Conservation (phyloP, 2,888 invertebrate species). For the Candidula unifasciata region DNA sequence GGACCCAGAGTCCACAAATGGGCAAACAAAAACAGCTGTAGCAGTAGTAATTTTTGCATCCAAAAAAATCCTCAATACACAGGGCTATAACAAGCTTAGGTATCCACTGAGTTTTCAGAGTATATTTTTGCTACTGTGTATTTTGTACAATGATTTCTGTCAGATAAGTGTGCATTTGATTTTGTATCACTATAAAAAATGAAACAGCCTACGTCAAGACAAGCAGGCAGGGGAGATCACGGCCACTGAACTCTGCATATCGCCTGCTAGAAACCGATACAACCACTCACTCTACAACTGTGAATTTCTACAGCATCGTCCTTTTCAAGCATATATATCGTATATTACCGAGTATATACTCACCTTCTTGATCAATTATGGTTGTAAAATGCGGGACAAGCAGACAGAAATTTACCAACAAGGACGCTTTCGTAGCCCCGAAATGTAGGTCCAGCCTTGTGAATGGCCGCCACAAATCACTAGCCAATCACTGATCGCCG, state of each 20-base stretch:
- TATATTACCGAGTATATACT: neutral
- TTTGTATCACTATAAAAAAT: too few species aligned
- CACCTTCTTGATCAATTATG: constrained; percentile 1
- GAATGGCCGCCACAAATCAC: constrained; percentile 54
- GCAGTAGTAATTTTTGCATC: too few species aligned
- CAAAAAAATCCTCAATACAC: too few species aligned
- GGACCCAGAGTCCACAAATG: too few species aligned
- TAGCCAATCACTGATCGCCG: constrained; percentile 61
- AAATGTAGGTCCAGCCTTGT: constrained; percentile 5
- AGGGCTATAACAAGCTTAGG: too few species aligned
- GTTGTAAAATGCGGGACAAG: neutral
- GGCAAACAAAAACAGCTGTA: too few species aligned
- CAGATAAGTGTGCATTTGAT: too few species aligned
- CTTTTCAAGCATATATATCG: neutral
- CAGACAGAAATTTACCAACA: constrained; percentile 13
- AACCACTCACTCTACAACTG: neutral
- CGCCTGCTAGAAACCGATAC: constrained; percentile 10
- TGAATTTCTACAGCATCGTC: neutral
- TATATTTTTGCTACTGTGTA: too few species aligned
- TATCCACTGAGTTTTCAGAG: too few species aligned
- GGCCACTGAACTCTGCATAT: neutral
- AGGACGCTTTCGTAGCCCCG: constrained; percentile 14
- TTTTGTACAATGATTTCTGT: too few species aligned
- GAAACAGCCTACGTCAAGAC: neutral
- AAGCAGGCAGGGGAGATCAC: constrained; percentile 10